Evolutionary conservation across 2,888 invertebrate species (phyloP).

Genomic region (Ophion obscuratus): DNA sequence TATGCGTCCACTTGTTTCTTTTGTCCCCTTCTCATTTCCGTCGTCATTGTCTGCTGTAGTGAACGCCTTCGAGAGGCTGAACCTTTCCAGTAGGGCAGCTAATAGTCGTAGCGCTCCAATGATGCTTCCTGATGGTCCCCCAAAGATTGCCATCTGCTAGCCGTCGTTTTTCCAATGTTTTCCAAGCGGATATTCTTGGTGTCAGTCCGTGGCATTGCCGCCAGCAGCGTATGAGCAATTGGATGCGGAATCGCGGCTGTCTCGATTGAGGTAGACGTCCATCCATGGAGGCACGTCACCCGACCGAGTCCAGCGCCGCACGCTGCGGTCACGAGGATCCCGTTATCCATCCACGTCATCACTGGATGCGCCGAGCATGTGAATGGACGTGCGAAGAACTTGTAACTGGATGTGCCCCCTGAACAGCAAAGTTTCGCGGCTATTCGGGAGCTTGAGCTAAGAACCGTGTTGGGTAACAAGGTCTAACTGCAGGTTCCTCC

Average conservation of each 20-base stretch:
- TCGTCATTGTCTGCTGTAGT: conserved; percentile 51
- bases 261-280: neutral
- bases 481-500: neutral
- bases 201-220: neutral
- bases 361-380: neutral
- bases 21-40: neutral
- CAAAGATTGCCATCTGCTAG: neutral
- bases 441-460: neutral
- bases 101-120: neutral
- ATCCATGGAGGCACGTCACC: neutral
- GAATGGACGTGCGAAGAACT: neutral
- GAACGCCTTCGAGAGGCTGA: conserved; percentile 7
- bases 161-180: neutral
- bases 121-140: neutral
- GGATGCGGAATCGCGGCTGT: neutral
- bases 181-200: neutral
- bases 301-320: too few species aligned
- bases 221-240: neutral
- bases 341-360: neutral
- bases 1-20: conserved; percentile 5
- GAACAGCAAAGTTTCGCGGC: neutral
- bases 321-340: neutral
- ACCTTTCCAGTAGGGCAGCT: conserved; percentile 15
- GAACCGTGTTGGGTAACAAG: neutral
- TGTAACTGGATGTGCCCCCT: neutral